Evolutionary conservation across 2,797 vertebrate species (phyloP), one percentile per base, ranked within the genome.

Genomic region (Rhincodon typus): DNA sequence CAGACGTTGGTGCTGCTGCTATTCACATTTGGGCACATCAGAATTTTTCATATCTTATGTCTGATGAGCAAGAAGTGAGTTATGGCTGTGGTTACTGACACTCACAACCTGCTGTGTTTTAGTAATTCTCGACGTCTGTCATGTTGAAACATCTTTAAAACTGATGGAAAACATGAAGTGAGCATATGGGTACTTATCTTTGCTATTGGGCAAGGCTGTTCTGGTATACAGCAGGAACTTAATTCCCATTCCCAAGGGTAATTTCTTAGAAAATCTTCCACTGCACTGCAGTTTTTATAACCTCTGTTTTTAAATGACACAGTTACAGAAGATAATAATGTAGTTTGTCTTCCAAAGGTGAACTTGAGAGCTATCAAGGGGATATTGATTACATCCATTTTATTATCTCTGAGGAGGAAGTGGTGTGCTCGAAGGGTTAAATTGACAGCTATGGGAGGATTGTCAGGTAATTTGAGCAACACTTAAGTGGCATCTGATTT

Each of bases 181-280:
- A 94, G 8, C 91, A 69, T 94, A 94, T 94, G 91, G 91, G 7
- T 67, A 69, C 19, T 93, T 93, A 93, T 62, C 66, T 94, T 94
- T 46, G 62, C 62, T 69, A 94, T 42, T 94, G 91, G 62, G 38
- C 53, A 94, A 67, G 90, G 34, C 90, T 67, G 90, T 34, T 67
- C 57, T 67, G 90, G 62, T 67, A n/a, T 67, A 69, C 34, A 69
- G 90, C 27, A 69, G 90, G 19, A 62, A 93, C 67, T 69, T 94
- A 94, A 94, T 94, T 94, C 91, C 91, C 66, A 94, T 94, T 66
- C 91, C 91, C 53, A 19, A 94, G 91, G 91, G 91, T 38, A 42
- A 94, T 67, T 69, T 94, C 62, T 69, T 69, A 38, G 66, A 94
- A 94, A 42, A 70, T 69, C 38, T 93, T 69, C 42, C 50, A 57